A percentile compares a stretch with the other conserved stretches of the same genome.
These are phyloP conservation scores for Lamellibrachia satsuma DNA, from an alignment of 2,888 invertebrate genomes.

Conservation along the genomic window DNA sequence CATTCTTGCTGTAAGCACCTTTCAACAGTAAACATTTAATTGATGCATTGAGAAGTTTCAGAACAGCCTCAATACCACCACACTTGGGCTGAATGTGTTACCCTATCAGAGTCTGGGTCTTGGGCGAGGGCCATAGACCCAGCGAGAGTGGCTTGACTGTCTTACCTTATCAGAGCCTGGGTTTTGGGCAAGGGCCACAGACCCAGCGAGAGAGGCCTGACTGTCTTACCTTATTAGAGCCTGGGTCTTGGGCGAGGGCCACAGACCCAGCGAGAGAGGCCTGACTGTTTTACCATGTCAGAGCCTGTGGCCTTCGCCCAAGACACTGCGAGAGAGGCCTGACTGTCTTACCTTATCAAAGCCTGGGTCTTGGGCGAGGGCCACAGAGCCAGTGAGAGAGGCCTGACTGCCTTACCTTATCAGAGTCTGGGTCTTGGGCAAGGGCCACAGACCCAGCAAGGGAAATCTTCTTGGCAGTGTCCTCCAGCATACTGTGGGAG, in stretches of 20 bases:
- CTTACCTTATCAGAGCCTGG: no score
- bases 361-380: conserved; percentile 25
- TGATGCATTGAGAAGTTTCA: background rate
- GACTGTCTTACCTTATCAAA: conserved; percentile 22
- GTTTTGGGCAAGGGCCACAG: no score
- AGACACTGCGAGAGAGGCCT: conserved; percentile 31
- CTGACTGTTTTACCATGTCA: conserved; percentile 22
- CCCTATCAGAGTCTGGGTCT: conserved; percentile 22
- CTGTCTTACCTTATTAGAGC: no score
- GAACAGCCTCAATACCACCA: background rate
- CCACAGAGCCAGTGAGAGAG: conserved; percentile 33
- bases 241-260: no score
- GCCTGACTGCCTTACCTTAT: conserved; percentile 23
- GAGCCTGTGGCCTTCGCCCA: conserved; percentile 19
- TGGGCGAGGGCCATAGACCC: conserved; percentile 33
- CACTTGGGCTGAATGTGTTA: background rate
- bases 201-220: no score
- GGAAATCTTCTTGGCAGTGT: conserved; percentile 29
- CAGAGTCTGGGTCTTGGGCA: conserved; percentile 21
- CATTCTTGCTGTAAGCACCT: no score
- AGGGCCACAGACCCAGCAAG: conserved; percentile 35
- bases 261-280: no score
- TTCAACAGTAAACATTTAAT: no score
- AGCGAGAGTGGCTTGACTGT: conserved; percentile 20
- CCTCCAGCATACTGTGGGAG: conserved; percentile 34